These are phyloP conservation scores for Piaya cayana DNA, from an alignment of 2,113 vertebrate species.

Conservation along the genomic window DNA sequence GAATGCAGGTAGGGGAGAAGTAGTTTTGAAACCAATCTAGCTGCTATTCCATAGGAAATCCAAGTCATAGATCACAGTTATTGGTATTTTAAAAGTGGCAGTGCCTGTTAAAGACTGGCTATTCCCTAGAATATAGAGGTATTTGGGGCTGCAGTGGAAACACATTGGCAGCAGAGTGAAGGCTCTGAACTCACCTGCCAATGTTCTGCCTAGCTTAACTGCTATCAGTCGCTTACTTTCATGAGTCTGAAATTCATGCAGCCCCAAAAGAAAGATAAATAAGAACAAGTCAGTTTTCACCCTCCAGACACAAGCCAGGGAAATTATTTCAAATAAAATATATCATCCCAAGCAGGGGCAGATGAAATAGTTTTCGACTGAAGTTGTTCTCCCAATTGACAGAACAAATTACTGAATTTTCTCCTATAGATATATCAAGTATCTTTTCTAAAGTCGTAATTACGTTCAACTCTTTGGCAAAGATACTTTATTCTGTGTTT, in stretches of 20 bases:
- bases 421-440: slow-evolving; percentile 32
- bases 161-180: neutral
- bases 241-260: slow-evolving; percentile 73
- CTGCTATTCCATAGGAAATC: slow-evolving; percentile 39
- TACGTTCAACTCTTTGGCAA: slow-evolving; percentile 14
- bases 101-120: slow-evolving; percentile 23
- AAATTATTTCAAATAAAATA: slow-evolving; percentile 81
- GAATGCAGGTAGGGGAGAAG: neutral
- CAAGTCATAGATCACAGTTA: slow-evolving; percentile 55
- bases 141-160: neutral
- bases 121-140: slow-evolving; percentile 31
- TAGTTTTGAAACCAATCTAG: slow-evolving; percentile 40
- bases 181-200: slow-evolving; percentile 50
- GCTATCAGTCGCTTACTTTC: slow-evolving; percentile 73
- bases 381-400: slow-evolving; percentile 65
- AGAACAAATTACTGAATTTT: slow-evolving; percentile 62
- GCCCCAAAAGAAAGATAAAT: slow-evolving; percentile 79
- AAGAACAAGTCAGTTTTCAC: slow-evolving; percentile 75
- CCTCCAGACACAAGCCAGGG: slow-evolving; percentile 72
- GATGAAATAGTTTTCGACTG: slow-evolving; percentile 72
- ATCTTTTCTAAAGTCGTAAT: slow-evolving; percentile 60
- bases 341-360: slow-evolving; percentile 70
- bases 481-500: neutral
- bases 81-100: slow-evolving; percentile 50
- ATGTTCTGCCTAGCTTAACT: slow-evolving; percentile 59